Base-by-base conservation (phyloP, 2,797 vertebrate species). In the Cossypha niveicapilla region DNA sequence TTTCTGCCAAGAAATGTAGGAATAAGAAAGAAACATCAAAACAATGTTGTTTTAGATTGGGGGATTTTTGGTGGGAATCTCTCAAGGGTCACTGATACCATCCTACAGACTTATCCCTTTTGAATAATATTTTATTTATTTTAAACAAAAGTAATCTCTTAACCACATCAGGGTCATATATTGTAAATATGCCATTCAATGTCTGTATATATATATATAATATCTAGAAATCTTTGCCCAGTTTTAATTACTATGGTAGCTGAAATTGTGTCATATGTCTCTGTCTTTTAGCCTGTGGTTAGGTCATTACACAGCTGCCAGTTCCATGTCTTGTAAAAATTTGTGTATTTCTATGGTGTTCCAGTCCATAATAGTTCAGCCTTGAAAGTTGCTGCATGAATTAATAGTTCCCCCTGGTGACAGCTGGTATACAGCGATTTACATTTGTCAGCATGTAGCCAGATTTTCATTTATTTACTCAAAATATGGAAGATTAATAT, bases 361-460 rank as follows among this genome's bases (percentile, higher is more conserved):
- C 32, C 57, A 79, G 77, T 81, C 72, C 37, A 14, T 85, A 90
- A 60, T 32, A 70, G 24, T 68, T 45, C 15, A 84, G 27, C 21
- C 60, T 91, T 27, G 18, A 73, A 96, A 88, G 74, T 3, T 71
- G 18, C 58, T 93, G 42, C 39, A 86, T 78, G 90, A 97, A 95
- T 95, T 96, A 92, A 93, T 92, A 93, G 84, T 87, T 87, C 81
- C 82, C 80, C 67, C 91, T 91, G 88, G 92, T 95, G 94, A 96
- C 86, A 93, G 58, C 44, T 92, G 57, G 34, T 81, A 78, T 86
- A 57, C 61, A 91, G 63, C 60, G 28, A 85, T 86, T 86, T 95
- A 91, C 54, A 54, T 79, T 86, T 94, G 78, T 82, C 88, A 92
- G 18, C 28, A 28, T 45, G 28, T 82, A 86, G 44, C 16, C 50